Percentiles rank a stretch among this genome's conserved stretches.
These are phyloP conservation scores for Leptosomus discolor DNA, from an alignment of 2,113 vertebrate genomes.

Conservation along the genomic window DNA sequence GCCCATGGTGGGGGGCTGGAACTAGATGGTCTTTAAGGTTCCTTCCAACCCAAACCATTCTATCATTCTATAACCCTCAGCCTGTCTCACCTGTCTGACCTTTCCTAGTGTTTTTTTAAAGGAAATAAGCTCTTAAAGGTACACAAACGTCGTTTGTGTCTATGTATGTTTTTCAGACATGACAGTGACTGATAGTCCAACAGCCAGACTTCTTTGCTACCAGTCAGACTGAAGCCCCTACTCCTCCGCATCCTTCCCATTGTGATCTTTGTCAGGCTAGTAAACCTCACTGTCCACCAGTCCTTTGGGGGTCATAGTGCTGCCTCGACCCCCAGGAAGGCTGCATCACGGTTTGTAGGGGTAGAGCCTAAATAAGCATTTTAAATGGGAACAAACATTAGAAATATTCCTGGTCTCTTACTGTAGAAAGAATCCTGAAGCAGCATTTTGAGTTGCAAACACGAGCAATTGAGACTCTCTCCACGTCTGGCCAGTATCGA, in stretches of 20 bases:
- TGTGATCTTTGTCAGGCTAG: background rate
- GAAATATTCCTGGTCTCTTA: background rate
- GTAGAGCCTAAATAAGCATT: background rate
- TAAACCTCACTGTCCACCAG: fast-evolving
- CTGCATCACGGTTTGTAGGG: background rate
- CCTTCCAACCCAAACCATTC: too few species aligned
- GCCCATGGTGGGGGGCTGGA: too few species aligned
- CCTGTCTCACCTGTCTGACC: background rate
- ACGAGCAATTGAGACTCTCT: background rate
- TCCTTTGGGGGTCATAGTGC: background rate
- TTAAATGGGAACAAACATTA: background rate
- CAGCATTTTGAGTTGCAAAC: background rate
- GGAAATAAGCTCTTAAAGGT: background rate
- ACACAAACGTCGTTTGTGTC: background rate
- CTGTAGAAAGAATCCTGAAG: background rate
- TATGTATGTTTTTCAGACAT: background rate
- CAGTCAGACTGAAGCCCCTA: background rate
- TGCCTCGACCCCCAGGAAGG: background rate
- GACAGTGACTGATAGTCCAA: background rate
- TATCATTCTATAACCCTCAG: too few species aligned
- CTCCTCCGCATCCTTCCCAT: background rate
- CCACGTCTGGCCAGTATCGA: background rate
- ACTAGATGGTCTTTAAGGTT: too few species aligned
- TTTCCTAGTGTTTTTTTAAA: background rate
- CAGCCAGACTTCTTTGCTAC: background rate